phyloP scores from a whole-genome alignment of 2,888 invertebrate genomes.

The Agonopterix alstromeriana region DNA sequence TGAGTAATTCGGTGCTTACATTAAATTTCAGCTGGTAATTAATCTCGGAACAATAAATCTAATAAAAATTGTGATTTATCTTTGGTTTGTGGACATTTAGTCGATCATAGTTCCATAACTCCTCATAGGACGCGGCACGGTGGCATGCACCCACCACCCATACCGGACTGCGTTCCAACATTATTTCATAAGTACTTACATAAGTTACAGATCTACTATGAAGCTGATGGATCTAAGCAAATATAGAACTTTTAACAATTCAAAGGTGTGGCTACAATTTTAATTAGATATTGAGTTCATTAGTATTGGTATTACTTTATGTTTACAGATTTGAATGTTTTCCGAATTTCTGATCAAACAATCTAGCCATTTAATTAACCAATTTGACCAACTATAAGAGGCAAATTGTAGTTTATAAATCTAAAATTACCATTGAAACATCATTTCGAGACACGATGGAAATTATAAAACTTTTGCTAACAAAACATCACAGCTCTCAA shows the following conservation, averaged over 20 bases:
- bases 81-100: slow-evolving; percentile 62
- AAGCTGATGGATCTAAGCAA: slow-evolving; percentile 68
- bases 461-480: slow-evolving; percentile 45
- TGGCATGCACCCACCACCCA: slow-evolving; percentile 17
- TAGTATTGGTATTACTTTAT: slow-evolving; percentile 22
- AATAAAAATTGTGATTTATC: slow-evolving; percentile 63
- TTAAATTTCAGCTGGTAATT: slow-evolving; percentile 54
- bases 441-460: slow-evolving; percentile 39
- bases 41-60: slow-evolving; percentile 56
- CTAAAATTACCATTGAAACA: slow-evolving; percentile 52
- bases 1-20: slow-evolving; percentile 52
- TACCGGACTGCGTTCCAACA: slow-evolving; percentile 37
- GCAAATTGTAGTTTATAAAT: slow-evolving; percentile 50
- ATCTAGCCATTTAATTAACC: slow-evolving; percentile 30
- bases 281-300: slow-evolving; percentile 14
- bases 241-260: slow-evolving; percentile 58
- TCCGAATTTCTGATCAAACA: slow-evolving; percentile 13
- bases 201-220: slow-evolving; percentile 73
- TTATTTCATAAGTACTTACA: slow-evolving; percentile 70
- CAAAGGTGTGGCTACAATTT: slow-evolving; percentile 10
- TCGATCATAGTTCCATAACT: slow-evolving; percentile 66
- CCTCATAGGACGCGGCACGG: slow-evolving; percentile 40
- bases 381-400: slow-evolving; percentile 36
- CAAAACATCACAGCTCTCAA: slow-evolving; percentile 68
- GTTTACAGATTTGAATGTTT: slow-evolving; percentile 1